phyloP scores from a whole-genome alignment of 2,888 invertebrate genomes.

The Gnatocerus cornutus region DNA sequence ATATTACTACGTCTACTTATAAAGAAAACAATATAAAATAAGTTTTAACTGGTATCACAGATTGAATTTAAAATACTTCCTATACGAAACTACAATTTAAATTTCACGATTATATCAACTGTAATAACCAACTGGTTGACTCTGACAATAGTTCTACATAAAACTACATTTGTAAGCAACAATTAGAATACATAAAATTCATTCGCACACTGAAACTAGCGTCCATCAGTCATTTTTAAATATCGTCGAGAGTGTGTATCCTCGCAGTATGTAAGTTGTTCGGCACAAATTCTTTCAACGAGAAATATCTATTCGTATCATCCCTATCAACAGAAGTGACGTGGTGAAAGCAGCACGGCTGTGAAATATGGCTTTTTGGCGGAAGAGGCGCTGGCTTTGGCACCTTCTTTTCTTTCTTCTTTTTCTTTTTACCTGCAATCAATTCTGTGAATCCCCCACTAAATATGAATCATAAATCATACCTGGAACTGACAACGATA shows the following conservation, averaged over 20 bases:
- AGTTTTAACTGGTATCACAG: conserved; percentile 41
- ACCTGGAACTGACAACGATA: conserved; percentile 82
- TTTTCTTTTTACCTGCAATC: conserved; percentile 74
- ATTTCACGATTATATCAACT: conserved; percentile 6
- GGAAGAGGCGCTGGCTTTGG: conserved; percentile 78
- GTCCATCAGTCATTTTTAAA: conserved; percentile 39
- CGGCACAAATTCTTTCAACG: conserved; percentile 79
- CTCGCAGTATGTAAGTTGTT: conserved; percentile 47
- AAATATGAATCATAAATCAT: conserved; percentile 24
- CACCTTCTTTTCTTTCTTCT: conserved; percentile 74
- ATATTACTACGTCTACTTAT: conserved; percentile 5
- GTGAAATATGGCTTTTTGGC: conserved; percentile 86
- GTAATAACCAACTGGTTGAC: conserved; percentile 9
- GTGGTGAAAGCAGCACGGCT: conserved; percentile 89
- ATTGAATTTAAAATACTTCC: conserved; percentile 41
- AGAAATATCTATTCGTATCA: conserved; percentile 79
- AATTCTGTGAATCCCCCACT: conserved; percentile 9
- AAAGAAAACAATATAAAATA: conserved; percentile 30
- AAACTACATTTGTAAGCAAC: conserved; percentile 8
- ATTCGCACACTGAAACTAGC: background rate
- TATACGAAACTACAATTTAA: conserved; percentile 12
- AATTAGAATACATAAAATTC: conserved; percentile 1
- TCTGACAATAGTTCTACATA: conserved; percentile 20
- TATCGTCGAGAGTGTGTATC: conserved; percentile 46
- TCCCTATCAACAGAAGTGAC: conserved; percentile 84